These are phyloP conservation scores for Garra rufa DNA, from an alignment of 2,113 vertebrate species.

Conservation along the genomic window DNA sequence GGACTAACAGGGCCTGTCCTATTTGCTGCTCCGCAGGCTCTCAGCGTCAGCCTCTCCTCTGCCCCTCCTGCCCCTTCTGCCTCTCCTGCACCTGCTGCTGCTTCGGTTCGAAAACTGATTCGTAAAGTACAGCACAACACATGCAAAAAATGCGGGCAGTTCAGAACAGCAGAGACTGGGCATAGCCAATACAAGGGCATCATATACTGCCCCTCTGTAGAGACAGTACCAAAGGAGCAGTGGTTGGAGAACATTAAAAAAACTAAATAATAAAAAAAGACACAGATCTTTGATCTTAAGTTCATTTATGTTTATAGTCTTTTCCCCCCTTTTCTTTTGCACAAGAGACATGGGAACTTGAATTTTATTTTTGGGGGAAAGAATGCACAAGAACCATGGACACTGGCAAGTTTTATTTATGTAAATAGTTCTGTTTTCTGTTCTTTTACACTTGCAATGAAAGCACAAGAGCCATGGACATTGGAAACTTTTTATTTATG, in stretches of 20 bases:
- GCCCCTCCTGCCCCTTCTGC: background rate
- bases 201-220: conserved; percentile 34
- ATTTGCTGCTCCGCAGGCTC: background rate
- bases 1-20: background rate
- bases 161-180: conserved; percentile 27
- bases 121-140: background rate
- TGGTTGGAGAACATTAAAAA: conserved; percentile 32
- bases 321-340: background rate
- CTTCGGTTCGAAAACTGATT: background rate
- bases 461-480: too few species aligned
- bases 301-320: background rate
- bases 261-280: background rate
- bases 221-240: conserved; percentile 22
- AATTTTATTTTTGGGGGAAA: background rate
- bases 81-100: background rate
- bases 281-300: too few species aligned
- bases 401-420: too few species aligned
- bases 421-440: too few species aligned
- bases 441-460: too few species aligned
- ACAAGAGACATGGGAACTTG: background rate
- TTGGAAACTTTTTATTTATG: too few species aligned
- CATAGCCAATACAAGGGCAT: conserved; percentile 40
- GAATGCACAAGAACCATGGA: background rate
- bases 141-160: conserved; percentile 28
- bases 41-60: background rate